These are phyloP conservation scores for Crepidodera aurea DNA, from an alignment of 2,888 invertebrate species.

Conservation along the genomic window DNA sequence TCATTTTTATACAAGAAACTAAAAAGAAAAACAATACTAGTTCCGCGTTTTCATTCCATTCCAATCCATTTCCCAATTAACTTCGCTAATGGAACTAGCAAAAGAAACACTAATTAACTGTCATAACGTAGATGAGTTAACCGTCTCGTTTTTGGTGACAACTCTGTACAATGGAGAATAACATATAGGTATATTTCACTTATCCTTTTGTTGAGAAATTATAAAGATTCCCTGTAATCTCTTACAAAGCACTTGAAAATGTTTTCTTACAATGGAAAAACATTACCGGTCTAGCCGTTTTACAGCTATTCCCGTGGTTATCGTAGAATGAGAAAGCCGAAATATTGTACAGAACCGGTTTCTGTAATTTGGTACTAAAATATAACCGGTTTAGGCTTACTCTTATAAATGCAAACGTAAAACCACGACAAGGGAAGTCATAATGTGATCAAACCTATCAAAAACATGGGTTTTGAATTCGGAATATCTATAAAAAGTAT, in stretches of 20 bases:
- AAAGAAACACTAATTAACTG: slow-evolving; percentile 6
- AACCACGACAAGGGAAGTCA: no score
- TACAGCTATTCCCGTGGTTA: background rate
- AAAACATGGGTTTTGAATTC: no score
- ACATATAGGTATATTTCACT: slow-evolving; percentile 12
- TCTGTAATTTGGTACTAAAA: background rate
- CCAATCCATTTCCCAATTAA: background rate
- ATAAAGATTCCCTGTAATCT: slow-evolving; percentile 12
- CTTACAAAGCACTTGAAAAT: background rate
- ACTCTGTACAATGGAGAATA: slow-evolving; percentile 1
- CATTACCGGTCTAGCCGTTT: background rate
- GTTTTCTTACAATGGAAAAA: slow-evolving; percentile 1
- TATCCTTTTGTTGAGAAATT: slow-evolving; percentile 9
- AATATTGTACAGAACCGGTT: background rate
- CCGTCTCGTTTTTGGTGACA: background rate
- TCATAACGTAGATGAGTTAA: slow-evolving; percentile 3
- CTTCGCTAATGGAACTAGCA: background rate
- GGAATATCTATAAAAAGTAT: no score
- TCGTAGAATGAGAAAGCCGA: background rate
- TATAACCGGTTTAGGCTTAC: no score
- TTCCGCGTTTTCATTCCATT: background rate
- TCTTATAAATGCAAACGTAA: no score
- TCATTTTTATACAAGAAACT: background rate
- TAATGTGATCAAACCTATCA: no score
- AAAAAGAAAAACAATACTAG: background rate